Conservation (phyloP, 1,140 invertebrate genomes). For the Dolichoris vasculosae region DNA sequence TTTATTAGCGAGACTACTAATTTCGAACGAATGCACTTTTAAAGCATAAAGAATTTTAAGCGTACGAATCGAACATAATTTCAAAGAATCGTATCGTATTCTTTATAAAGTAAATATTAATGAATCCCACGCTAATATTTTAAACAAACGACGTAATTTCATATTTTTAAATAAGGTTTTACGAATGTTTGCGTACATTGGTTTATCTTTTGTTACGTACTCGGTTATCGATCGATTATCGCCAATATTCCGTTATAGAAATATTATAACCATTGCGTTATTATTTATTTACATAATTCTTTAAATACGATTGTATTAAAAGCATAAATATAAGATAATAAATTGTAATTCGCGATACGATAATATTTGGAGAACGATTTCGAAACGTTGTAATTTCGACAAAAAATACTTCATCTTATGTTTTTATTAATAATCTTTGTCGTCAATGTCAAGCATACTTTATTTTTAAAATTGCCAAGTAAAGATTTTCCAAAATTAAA, state of each 20-base stretch:
- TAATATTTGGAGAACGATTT: neutral
- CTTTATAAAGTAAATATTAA: too few species aligned
- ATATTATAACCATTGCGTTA: too few species aligned
- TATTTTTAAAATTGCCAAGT: conserved; percentile 1
- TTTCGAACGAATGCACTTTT: neutral
- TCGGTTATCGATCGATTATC: too few species aligned
- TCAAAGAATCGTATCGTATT: too few species aligned
- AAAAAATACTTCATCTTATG: neutral
- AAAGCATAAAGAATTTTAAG: neutral
- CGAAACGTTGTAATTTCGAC: neutral
- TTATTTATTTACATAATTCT: too few species aligned
- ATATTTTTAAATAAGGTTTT: neutral
- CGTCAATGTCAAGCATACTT: neutral
- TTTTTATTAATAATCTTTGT: neutral
- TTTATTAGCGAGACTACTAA: neutral
- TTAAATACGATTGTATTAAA: too few species aligned
- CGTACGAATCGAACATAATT: neutral
- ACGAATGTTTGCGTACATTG: neutral
- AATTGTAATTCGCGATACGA: too few species aligned
- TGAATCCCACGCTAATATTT: neutral
- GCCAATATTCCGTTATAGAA: too few species aligned
- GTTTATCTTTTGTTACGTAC: neutral
- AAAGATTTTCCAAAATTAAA: neutral
- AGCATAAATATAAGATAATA: too few species aligned
- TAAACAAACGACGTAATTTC: neutral